These are phyloP conservation scores for Sisyra nigra DNA, from an alignment of 2,888 invertebrate species.

Conservation along the genomic window DNA sequence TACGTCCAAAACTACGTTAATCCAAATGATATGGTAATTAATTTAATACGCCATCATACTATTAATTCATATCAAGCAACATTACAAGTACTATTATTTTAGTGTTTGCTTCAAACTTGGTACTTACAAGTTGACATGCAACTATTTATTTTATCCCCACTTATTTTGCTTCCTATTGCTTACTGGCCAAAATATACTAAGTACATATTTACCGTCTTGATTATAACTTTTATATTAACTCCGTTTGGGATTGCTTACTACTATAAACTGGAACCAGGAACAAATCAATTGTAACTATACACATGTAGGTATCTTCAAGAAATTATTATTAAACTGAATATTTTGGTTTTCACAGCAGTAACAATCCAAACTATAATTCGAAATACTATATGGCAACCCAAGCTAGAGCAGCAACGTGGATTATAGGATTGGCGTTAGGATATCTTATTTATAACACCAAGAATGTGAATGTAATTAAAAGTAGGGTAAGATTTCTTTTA, in stretches of 20 bases:
- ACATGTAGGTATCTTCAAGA: no score
- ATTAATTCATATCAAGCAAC: not conserved
- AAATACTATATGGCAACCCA: not conserved
- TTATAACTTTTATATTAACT: constrained; percentile 15
- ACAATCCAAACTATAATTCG: not conserved
- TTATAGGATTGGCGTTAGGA: not conserved
- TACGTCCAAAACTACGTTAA: constrained; percentile 2
- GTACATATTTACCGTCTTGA: constrained; percentile 13
- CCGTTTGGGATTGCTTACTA: constrained; percentile 16
- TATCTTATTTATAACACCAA: not conserved
- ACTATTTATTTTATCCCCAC: constrained; percentile 21
- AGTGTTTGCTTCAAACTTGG: constrained; percentile 22
- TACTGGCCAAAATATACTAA: constrained; percentile 15
- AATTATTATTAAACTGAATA: no score
- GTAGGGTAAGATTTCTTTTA: no score
- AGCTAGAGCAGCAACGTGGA: not conserved
- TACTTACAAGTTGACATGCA: constrained; percentile 26
- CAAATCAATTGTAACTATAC: no score
- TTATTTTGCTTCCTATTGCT: constrained; percentile 21
- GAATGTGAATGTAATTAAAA: no score
- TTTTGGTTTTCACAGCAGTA: not conserved
- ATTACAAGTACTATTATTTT: not conserved
- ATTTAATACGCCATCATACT: not conserved
- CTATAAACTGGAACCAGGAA: no score
- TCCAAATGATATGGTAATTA: not conserved